phyloP scores from a whole-genome alignment of 2,888 invertebrate genomes.

The Villa cingulata region DNA sequence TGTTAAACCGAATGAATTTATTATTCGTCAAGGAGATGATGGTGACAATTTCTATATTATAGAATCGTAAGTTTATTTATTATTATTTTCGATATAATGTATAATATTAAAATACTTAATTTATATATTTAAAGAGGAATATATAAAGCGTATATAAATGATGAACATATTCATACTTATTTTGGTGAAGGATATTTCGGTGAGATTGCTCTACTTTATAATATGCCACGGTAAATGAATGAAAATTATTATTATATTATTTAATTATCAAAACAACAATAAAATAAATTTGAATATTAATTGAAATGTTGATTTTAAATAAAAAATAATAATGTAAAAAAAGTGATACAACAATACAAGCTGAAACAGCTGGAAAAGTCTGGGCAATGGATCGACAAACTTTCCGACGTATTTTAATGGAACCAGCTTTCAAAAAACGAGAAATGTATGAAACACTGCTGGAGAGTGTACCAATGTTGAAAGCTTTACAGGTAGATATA shows the following conservation, averaged over 20 bases:
- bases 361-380: constrained; percentile 69
- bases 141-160: constrained; percentile 63
- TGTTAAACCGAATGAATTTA: constrained; percentile 69
- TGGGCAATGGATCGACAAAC: constrained; percentile 98
- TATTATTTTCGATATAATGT: background rate
- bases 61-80: constrained; percentile 58
- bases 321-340: background rate
- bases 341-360: constrained; percentile 80
- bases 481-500: constrained; percentile 86
- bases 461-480: constrained; percentile 91
- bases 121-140: constrained; percentile 45
- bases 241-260: background rate
- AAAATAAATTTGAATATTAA: too few species aligned
- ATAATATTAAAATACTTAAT: background rate
- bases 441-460: constrained; percentile 93
- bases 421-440: constrained; percentile 94
- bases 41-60: constrained; percentile 99
- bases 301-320: background rate
- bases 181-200: constrained; percentile 88
- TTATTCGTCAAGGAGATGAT: constrained; percentile 92
- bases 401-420: constrained; percentile 89
- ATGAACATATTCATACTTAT: constrained; percentile 70
- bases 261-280: background rate
- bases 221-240: constrained; percentile 64
- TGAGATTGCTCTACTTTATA: constrained; percentile 93